Evolutionary conservation across 2,888 invertebrate species (phyloP).

Genomic region (Cataglyphis altisquamis): DNA sequence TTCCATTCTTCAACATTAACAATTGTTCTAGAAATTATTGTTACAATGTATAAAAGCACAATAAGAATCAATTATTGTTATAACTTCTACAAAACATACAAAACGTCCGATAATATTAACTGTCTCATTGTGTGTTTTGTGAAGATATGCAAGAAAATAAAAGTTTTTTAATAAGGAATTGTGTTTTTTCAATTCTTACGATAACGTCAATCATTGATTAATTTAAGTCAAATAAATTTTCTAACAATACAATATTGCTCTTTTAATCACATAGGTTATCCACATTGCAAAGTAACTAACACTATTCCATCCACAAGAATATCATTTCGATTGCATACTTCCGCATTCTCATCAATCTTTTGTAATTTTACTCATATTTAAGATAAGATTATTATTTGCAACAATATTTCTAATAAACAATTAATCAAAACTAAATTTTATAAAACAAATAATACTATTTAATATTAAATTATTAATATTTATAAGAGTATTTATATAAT

Average conservation of each 20-base stretch:
- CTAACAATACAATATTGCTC: too few species aligned
- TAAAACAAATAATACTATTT: background rate
- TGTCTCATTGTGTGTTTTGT: background rate
- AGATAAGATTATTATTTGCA: too few species aligned
- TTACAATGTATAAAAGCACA: background rate
- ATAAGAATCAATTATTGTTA: background rate
- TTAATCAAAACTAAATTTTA: background rate
- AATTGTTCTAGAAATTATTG: background rate
- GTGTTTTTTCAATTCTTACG: background rate
- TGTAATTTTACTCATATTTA: background rate
- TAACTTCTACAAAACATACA: background rate
- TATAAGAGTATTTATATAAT: background rate
- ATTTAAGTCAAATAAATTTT: background rate
- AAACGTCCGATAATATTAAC: background rate
- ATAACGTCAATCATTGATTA: background rate
- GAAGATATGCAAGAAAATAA: background rate
- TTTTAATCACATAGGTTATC: background rate
- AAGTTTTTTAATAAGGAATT: background rate
- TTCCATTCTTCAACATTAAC: background rate
- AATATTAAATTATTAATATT: background rate
- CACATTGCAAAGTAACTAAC: background rate
- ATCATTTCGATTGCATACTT: background rate
- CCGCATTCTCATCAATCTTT: background rate
- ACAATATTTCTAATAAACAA: too few species aligned
- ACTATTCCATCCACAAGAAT: background rate